Conservation (phyloP, 2,888 invertebrate genomes). For the Cheilosia soror region DNA sequence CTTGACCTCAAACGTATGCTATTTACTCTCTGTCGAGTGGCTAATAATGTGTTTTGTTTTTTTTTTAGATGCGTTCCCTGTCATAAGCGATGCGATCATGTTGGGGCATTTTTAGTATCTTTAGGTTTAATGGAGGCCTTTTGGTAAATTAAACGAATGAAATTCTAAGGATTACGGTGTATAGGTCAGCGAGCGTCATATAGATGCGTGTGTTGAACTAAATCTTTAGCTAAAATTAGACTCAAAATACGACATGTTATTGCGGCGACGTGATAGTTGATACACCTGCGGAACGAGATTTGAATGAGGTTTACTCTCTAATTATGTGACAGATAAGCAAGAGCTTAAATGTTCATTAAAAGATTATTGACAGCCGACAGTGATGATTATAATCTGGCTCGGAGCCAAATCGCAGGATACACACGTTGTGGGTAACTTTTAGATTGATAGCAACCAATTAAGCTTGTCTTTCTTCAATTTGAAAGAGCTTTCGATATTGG, state of each 20-base stretch:
- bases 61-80: conserved; percentile 27
- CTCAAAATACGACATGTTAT: conserved; percentile 2
- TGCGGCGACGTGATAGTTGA: conserved; percentile 18
- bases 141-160: background rate
- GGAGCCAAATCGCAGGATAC: too few relatives aligned
- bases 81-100: conserved; percentile 3
- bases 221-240: conserved; percentile 19
- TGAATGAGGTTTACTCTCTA: background rate
- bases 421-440: too few relatives aligned
- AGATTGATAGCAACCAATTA: too few relatives aligned
- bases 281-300: conserved; percentile 32
- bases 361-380: background rate
- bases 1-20: conserved; percentile 64
- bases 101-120: conserved; percentile 43
- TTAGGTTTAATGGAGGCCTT: conserved; percentile 18
- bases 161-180: conserved; percentile 18
- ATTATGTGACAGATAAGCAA: conserved; percentile 19
- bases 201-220: background rate
- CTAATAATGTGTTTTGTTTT: conserved; percentile 53
- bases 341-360: background rate
- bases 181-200: background rate
- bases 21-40: conserved; percentile 25
- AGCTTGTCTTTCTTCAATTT: too few relatives aligned
- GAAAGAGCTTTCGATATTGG: too few relatives aligned
- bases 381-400: background rate